These are phyloP conservation scores for Urocolius indicus DNA, from an alignment of 2,113 vertebrate species.

Conservation along the genomic window DNA sequence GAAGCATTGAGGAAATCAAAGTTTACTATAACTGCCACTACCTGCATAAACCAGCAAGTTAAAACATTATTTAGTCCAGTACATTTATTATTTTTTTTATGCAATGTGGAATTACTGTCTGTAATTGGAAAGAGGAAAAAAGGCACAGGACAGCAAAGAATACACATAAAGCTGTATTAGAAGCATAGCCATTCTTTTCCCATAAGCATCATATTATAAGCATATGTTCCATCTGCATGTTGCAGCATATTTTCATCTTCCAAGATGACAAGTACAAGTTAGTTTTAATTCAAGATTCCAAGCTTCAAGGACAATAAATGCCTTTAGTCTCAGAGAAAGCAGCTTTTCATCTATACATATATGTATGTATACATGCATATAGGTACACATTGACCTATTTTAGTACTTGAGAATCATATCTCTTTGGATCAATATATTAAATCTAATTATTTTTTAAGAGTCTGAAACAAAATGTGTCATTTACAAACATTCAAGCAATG, in stretches of 20 bases:
- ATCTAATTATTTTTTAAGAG: not conserved
- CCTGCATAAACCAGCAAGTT: not conserved
- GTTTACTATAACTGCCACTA: not conserved
- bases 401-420: not conserved
- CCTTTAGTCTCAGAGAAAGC: not conserved
- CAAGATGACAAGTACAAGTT: not conserved
- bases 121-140: not conserved
- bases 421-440: not conserved
- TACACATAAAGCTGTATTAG: not conserved
- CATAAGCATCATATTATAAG: not conserved
- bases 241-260: not conserved
- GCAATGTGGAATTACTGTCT: not conserved
- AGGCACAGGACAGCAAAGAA: not conserved
- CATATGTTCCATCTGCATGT: not conserved
- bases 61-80: not conserved
- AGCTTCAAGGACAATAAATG: not conserved
- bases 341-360: not conserved
- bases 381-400: not conserved
- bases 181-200: not conserved
- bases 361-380: too few relatives aligned
- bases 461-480: constrained; percentile 18
- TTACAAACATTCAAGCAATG: not conserved
- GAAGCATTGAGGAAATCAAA: not conserved
- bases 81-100: not conserved
- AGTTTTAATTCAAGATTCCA: not conserved